Evolutionary conservation across 2,113 vertebrate genomes (phyloP).

Genomic region (Hemiscyllium ocellatum): DNA sequence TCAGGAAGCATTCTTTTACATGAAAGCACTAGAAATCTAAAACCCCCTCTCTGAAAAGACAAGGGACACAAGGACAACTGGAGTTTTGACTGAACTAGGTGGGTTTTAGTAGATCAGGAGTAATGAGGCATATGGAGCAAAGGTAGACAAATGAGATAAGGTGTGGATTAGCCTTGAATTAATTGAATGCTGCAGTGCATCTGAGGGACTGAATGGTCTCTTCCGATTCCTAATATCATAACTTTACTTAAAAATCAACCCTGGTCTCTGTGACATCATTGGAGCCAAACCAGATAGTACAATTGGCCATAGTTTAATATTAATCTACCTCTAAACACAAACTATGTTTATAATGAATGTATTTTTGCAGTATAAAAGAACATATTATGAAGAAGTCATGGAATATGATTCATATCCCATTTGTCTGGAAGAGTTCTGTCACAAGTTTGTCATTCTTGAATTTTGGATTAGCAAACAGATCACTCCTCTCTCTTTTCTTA

Average conservation of each 20-base stretch:
- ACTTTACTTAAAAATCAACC: not conserved
- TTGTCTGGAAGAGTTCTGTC: not conserved
- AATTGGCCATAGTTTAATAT: not conserved
- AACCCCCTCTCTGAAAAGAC: not conserved
- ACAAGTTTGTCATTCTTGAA: not conserved
- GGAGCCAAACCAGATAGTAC: not conserved
- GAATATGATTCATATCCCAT: not conserved
- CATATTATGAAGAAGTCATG: not conserved
- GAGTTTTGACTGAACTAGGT: not conserved
- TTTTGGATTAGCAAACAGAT: not conserved
- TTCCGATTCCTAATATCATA: not conserved
- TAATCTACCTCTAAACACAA: not conserved
- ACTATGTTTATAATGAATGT: not conserved
- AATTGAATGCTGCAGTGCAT: not conserved
- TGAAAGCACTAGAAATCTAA: too few relatives aligned
- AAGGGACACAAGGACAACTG: not conserved
- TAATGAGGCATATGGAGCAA: not conserved
- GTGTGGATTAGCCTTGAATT: not conserved
- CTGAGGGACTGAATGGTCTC: not conserved
- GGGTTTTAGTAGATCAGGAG: not conserved
- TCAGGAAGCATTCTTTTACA: not conserved
- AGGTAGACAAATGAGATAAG: not conserved
- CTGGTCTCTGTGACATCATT: not conserved
- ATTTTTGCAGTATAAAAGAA: not conserved
- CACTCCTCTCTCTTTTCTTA: too few relatives aligned